Evolutionary conservation across 30 jellyfish, hydroid and myxozoan species (phyloP).

Genomic region (Cassiopea andromeda): DNA sequence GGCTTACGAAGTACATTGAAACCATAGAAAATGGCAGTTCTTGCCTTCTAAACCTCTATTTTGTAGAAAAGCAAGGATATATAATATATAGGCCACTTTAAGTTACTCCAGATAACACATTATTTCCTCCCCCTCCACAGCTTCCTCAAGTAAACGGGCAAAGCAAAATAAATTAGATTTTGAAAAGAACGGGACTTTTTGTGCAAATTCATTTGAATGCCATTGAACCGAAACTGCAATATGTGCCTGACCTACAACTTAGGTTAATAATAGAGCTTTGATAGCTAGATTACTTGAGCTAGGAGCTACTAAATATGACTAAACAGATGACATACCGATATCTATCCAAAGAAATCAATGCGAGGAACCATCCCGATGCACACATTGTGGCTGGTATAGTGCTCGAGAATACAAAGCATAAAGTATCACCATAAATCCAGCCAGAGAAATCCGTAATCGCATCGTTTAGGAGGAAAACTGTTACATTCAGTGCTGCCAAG

Average conservation of each 20-base stretch:
- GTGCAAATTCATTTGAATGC: no score
- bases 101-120: no score
- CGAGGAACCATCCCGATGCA: slow-evolving; percentile 52
- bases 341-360: slow-evolving; percentile 55
- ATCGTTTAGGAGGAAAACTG: slow-evolving; percentile 36
- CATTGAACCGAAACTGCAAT: no score
- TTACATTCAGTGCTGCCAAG: slow-evolving; percentile 37
- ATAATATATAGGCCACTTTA: no score
- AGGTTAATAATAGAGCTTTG: neutral
- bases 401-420: slow-evolving; percentile 48
- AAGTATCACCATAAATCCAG: slow-evolving; percentile 59
- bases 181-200: no score
- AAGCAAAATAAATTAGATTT: no score
- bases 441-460: slow-evolving; percentile 15
- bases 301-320: neutral
- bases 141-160: no score
- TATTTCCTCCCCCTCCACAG: no score
- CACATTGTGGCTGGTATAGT: slow-evolving; percentile 29
- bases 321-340: slow-evolving; percentile 20
- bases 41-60: no score
- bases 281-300: neutral
- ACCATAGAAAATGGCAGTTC: no score
- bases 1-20: no score
- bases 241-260: neutral
- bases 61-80: no score